Percentiles rank a stretch among this genome's conserved stretches.
Evolutionary conservation across 1,140 invertebrate genomes (phyloP).

Genomic region (Bombyx mori): DNA sequence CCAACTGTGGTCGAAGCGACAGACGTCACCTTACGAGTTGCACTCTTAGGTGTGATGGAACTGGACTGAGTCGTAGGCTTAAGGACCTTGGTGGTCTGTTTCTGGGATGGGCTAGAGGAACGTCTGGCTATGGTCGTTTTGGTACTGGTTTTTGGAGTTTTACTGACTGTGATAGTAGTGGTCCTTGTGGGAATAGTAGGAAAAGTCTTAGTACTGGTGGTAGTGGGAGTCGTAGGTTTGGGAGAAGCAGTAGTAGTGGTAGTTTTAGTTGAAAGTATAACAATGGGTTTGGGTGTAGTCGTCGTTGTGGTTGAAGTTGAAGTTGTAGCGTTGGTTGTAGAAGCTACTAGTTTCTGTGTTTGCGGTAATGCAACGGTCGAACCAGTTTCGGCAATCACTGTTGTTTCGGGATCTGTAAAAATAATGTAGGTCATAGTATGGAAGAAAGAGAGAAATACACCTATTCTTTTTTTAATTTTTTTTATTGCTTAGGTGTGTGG

Average conservation of each 20-base stretch:
- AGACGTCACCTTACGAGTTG: background rate
- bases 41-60: background rate
- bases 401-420: too few species aligned
- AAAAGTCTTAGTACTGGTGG: background rate
- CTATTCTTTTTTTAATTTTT: too few species aligned
- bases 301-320: slow-evolving; percentile 12
- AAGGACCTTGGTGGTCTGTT: background rate
- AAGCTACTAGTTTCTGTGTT: slow-evolving; percentile 38
- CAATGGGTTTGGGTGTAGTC: slow-evolving; percentile 22
- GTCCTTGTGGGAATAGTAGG: slow-evolving; percentile 7
- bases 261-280: slow-evolving; percentile 10
- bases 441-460: too few species aligned
- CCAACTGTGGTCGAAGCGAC: background rate
- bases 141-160: slow-evolving; percentile 9
- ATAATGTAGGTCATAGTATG: too few species aligned
- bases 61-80: background rate
- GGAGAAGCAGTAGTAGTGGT: slow-evolving; percentile 12
- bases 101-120: background rate
- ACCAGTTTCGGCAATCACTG: background rate
- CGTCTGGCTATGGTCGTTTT: slow-evolving; percentile 6
- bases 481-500: too few species aligned
- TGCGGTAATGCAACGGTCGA: slow-evolving; percentile 24
- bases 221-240: slow-evolving; percentile 8
- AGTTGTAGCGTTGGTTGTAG: slow-evolving; percentile 13
- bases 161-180: slow-evolving; percentile 6